phyloP scores from a whole-genome alignment of 2,113 vertebrate species.

The Clarias gariepinus region DNA sequence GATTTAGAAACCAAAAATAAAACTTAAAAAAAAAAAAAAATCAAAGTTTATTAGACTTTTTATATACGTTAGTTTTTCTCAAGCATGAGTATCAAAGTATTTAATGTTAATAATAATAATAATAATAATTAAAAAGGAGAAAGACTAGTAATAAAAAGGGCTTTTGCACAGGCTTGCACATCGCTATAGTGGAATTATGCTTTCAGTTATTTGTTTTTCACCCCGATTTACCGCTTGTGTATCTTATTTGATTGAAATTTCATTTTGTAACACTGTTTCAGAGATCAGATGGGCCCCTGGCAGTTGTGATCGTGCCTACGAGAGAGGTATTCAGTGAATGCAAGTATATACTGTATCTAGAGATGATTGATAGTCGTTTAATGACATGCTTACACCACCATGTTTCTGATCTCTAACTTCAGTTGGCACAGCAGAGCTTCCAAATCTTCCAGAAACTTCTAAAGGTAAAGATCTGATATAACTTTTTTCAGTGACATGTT shows the following conservation, averaged over 20 bases:
- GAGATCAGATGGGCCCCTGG: slow-evolving; percentile 88
- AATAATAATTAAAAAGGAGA: no score
- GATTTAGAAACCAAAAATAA: no score
- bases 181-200: no score
- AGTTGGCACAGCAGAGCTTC: slow-evolving; percentile 93
- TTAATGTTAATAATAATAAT: no score
- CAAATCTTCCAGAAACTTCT: slow-evolving; percentile 88
- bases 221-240: neutral
- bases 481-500: neutral
- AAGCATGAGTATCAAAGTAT: no score
- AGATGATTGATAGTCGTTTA: neutral
- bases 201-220: neutral
- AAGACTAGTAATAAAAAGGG: no score
- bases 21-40: no score
- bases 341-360: neutral
- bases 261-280: slow-evolving; percentile 54
- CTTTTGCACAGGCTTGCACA: no score
- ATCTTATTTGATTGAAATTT: neutral
- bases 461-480: slow-evolving; percentile 74
- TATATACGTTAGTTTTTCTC: no score
- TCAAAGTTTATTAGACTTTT: no score
- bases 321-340: slow-evolving; percentile 81
- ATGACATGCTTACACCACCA: neutral
- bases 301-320: slow-evolving; percentile 88
- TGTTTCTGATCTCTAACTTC: slow-evolving; percentile 14